A percentile compares a stretch with the other conserved stretches of the same genome.
Evolutionary conservation across 2,113 vertebrate species (phyloP).

Genomic region (human): DNA sequence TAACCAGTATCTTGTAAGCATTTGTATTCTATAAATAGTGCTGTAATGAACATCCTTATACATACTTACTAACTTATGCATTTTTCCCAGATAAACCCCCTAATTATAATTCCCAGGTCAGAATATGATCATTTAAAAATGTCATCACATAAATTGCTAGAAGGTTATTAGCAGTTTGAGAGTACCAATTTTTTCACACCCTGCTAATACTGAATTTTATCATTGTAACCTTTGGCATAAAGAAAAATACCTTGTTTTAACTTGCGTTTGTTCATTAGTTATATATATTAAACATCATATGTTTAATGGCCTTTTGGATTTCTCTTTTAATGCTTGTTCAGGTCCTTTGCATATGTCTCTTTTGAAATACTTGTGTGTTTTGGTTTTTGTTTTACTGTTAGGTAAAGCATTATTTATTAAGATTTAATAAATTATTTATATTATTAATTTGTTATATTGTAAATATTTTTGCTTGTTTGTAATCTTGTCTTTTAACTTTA

Average conservation of each 20-base stretch:
- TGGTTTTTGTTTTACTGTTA: not conserved
- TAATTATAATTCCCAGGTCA: not conserved
- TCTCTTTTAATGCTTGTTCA: not conserved
- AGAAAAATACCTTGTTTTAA: conserved; percentile 47
- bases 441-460: conserved; percentile 16
- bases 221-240: not conserved
- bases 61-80: not conserved
- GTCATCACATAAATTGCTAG: not conserved
- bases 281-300: conserved; percentile 30
- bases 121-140: conserved; percentile 1
- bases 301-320: conserved; percentile 37
- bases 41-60: not conserved
- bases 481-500: conserved; percentile 31
- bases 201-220: conserved; percentile 2
- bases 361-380: not conserved
- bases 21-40: conserved; percentile 24
- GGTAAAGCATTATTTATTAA: conserved; percentile 31
- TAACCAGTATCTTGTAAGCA: not conserved
- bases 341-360: not conserved
- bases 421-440: not conserved
- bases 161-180: conserved; percentile 17
- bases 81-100: not conserved
- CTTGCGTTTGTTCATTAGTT: not conserved
- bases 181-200: not conserved
- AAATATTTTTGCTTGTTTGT: conserved; percentile 45